Base-by-base conservation (phyloP, 2,888 invertebrate genomes). In the Cantharis nigra region DNA sequence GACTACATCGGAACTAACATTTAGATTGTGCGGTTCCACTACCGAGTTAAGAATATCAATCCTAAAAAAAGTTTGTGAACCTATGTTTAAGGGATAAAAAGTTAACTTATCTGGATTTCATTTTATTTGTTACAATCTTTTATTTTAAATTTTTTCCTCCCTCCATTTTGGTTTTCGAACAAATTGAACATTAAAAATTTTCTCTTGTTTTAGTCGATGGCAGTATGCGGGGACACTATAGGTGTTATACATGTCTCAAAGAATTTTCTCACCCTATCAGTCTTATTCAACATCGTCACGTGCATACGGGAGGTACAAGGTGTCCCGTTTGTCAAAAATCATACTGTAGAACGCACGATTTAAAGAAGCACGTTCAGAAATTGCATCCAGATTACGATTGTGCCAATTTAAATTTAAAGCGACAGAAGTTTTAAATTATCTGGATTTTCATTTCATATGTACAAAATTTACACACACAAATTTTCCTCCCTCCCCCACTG, bases 211-310 rank as follows among this genome's bases (percentile, higher is more conserved):
- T 49, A 49, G 49, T 49, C 49, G n/a, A 49, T 49, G 49, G n/a
- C 13, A n/a, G 49, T n/a, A 7, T n/a, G 49, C 49, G 7, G n/a
- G 49, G 49, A 49, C 2, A 49, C 10, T 49, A 49, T 49, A 49
- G n/a, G 49, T 49, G 49, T 49, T 7, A 7, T 67, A n/a, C 26
- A 5, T 67, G 65, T 23, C 3, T n/a, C 26, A 89, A 89, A 87
- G 87, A 87, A 75, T 89, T 89, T 86, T 88, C 88, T 86, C 89
- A 89, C 85, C 89, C 89, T 82, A 88, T 89, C 84, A 89, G 89
- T 84, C 87, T 90, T 86, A 89, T 89, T 85, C 89, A 89, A 83
- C 90, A 90, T 86, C 89, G 89, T 87, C 89, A 90, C 80, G 88
- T 88, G 84, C 90, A 90, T 85, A 87, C 88, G 80, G 90, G 90